Conservation (phyloP, 2,888 invertebrate species). For the Watsonalla cultraria region DNA sequence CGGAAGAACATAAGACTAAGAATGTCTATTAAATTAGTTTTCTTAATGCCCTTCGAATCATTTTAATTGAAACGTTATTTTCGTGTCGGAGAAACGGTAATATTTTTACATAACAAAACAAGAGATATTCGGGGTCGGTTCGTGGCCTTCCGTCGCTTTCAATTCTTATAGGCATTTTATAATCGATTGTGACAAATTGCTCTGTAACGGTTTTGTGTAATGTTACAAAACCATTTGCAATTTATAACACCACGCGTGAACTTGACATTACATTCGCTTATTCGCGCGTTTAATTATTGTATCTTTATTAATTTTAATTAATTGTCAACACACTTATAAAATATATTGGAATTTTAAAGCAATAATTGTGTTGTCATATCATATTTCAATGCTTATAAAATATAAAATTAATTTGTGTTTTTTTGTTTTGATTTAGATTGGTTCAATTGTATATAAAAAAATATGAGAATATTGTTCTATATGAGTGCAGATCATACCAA, state of each 20-base stretch:
- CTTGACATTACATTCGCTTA: not conserved
- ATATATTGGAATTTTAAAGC: too few species aligned
- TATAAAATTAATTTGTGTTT: too few species aligned
- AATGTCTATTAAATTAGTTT: too few species aligned
- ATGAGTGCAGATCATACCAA: too few species aligned
- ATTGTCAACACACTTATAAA: not conserved
- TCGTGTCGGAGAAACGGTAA: slow-evolving; percentile 5
- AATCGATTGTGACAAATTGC: slow-evolving; percentile 45
- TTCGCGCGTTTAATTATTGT: not conserved
- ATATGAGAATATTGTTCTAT: too few species aligned
- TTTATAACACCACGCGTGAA: not conserved
- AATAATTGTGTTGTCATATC: too few species aligned
- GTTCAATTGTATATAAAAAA: too few species aligned
- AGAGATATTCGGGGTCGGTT: slow-evolving; percentile 18
- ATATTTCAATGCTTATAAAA: too few species aligned
- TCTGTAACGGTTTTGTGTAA: slow-evolving; percentile 15
- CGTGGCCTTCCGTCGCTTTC: slow-evolving; percentile 36
- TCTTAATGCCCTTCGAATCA: too few species aligned
- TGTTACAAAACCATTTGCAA: not conserved
- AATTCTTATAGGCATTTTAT: slow-evolving; percentile 43
- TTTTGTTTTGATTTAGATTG: too few species aligned
- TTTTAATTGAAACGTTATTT: not conserved
- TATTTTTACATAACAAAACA: slow-evolving; percentile 15
- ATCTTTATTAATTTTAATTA: not conserved
- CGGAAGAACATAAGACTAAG: too few species aligned